Evolutionary conservation across 2,113 vertebrate genomes (phyloP), one percentile per base, ranked within the genome.

Genomic region (Lophochroa leadbeateri): DNA sequence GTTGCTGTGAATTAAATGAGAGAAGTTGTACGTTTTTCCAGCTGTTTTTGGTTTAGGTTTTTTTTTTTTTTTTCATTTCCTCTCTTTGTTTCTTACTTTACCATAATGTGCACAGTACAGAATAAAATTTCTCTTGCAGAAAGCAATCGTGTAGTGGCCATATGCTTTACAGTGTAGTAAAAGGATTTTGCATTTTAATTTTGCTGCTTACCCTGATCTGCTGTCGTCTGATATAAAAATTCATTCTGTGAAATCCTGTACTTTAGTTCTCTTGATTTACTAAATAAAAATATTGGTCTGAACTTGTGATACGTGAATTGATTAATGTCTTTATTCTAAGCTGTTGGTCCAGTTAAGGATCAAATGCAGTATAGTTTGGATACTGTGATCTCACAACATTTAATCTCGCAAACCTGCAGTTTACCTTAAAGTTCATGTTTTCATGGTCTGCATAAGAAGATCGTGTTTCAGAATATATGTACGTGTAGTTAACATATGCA

Each of bases 1-100:
- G 49, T 78, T 85, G 55, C 57, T 94, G 46, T 88, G 83, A 96
- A 75, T 88, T 92, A 82, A 90, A 63, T 49, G 24, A 89, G 50
- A 46, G 57, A 49, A 94, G 46, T 86, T 94, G 18, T 63, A 10
- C 4, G 1, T 88, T 92, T 88, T 79, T 70, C 82, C 25, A 76
- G 35, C 69, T 75, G 41, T 12, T 10, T 78, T 89, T 79, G 19
- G 88, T 70, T 41, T 41, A 10, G 39, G 11, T 13, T 41, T 41
- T 10, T 76, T 89, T 79, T 21, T 88, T 70, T 86, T 90, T 72
- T 81, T 74, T n/a, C 12, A 13, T 70, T 13, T 10, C 11, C 10
- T 77, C 1, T 81, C 4, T 82, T 75, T 75, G 11, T 82, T 95
- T 82, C 31, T 82, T 90, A 10, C 49, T 89, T 78, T 70, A 50